phyloP scores from a whole-genome alignment of 2,113 vertebrate species.

The Siniperca knerii region DNA sequence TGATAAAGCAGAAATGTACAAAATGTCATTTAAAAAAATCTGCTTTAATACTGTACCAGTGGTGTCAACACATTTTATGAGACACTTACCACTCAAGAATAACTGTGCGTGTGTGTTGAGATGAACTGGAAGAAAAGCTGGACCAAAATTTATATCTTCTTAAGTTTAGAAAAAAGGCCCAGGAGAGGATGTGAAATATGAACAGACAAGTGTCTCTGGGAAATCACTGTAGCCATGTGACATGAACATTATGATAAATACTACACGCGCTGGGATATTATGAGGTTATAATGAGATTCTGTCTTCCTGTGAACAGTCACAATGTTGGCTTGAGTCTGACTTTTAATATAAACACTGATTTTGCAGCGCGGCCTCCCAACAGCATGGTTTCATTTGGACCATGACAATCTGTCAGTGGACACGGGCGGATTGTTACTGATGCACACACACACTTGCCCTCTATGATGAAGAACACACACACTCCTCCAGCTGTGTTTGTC shows the following conservation, averaged over 20 bases:
- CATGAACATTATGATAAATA: conserved; percentile 10
- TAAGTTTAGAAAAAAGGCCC: background rate
- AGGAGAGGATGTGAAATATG: background rate
- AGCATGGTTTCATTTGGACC: conserved; percentile 67
- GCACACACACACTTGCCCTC: conserved; percentile 12
- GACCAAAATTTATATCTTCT: background rate
- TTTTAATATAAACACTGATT: conserved; percentile 54
- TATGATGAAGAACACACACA: conserved; percentile 57
- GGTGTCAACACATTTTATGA: too few relatives aligned
- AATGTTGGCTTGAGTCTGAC: conserved; percentile 23
- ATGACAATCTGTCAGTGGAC: conserved; percentile 56
- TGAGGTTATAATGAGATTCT: conserved; percentile 27
- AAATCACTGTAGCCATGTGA: background rate
- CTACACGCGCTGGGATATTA: background rate
- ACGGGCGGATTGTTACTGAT: conserved; percentile 31
- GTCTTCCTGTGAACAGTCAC: conserved; percentile 18
- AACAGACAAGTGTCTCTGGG: background rate
- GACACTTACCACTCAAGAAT: background rate
- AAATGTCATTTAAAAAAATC: background rate
- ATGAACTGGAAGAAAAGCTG: background rate
- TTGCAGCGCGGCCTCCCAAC: conserved; percentile 26
- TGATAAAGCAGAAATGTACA: background rate
- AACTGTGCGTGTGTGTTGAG: background rate
- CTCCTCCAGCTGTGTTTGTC: background rate
- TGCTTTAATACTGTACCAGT: too few relatives aligned